Evolutionary conservation across 1,140 invertebrate genomes (phyloP), one percentile per base, ranked within the genome.

Genomic region (Anastatus disparis): DNA sequence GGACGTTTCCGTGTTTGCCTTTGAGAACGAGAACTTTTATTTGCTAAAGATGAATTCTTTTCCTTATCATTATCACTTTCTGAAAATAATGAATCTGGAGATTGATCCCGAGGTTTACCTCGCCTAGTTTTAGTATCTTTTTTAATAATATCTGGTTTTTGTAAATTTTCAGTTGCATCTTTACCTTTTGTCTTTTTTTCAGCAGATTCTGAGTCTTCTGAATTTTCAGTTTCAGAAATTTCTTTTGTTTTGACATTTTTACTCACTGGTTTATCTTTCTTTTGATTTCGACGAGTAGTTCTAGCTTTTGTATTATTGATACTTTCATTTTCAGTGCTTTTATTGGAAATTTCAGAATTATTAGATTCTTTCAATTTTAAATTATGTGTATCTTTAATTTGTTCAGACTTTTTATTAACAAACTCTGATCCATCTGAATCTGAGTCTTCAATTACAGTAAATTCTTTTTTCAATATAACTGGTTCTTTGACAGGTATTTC

Each of bases 1-100:
- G 27, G 6, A 24, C 35, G 53, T 52, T 65, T 65, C 46, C 62
- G 29, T 8, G 17, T 20, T 42, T 59, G 26, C 29, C 61, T 64
- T 10, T 9, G 8, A 42, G 26, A 12, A 10, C 48, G 24, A 40
- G 68, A 52, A 35, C 22, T 44, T 22, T 20, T 24, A 44, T 31
- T 44, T 29, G 24, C 8, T 56, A 10, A 20, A 22, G 56, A 58
- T 44, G 22, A 1, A 35, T 48, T 71, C 29, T 31, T 63, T 48
- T 64, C 27, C 24, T 48, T 29, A 26, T 56, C 31, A 35, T 42
- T 22, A 26, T 40, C 40, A 15, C 6, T 56, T 40, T 68, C 15
- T 59, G 55, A 50, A 58, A 56, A 12, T 46, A 31, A 6, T 50
- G 46, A 22, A 3, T 62, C 38, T 52, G 26, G 38, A 10, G 58